phyloP scores from a whole-genome alignment of 2,113 vertebrate species.

The Eupsittula cactorum region DNA sequence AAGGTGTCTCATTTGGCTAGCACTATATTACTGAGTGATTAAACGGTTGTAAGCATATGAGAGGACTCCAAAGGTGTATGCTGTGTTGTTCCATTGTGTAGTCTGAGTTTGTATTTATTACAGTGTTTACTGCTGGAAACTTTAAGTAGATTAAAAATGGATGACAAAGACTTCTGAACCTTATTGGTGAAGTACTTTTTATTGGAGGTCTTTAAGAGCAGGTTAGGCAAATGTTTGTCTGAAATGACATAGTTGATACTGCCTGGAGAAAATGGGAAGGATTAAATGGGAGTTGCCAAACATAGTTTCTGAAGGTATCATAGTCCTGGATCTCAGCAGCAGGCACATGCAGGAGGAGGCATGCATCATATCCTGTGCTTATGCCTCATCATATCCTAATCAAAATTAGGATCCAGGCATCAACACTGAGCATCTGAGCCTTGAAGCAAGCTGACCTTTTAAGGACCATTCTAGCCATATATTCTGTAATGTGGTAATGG shows the following conservation, averaged over 20 bases:
- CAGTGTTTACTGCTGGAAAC: not conserved
- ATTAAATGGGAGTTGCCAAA: conserved; percentile 40
- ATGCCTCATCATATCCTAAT: not conserved
- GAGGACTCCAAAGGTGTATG: not conserved
- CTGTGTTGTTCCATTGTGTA: not conserved
- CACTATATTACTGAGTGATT: not conserved
- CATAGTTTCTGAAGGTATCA: not conserved
- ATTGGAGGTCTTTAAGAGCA: not conserved
- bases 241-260: not conserved
- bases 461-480: not conserved
- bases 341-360: not conserved
- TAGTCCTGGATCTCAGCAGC: not conserved
- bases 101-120: not conserved
- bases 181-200: not conserved
- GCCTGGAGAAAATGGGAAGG: not conserved
- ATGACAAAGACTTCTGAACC: not conserved
- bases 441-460: not conserved
- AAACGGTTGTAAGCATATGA: not conserved
- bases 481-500: not conserved
- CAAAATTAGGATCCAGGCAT: not conserved
- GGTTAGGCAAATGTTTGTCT: not conserved
- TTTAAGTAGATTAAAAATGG: not conserved
- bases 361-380: not conserved
- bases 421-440: not conserved
- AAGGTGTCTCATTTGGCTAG: not conserved